Base-by-base conservation (phyloP, 2,888 invertebrate species). In the Lissonota sp. region DNA sequence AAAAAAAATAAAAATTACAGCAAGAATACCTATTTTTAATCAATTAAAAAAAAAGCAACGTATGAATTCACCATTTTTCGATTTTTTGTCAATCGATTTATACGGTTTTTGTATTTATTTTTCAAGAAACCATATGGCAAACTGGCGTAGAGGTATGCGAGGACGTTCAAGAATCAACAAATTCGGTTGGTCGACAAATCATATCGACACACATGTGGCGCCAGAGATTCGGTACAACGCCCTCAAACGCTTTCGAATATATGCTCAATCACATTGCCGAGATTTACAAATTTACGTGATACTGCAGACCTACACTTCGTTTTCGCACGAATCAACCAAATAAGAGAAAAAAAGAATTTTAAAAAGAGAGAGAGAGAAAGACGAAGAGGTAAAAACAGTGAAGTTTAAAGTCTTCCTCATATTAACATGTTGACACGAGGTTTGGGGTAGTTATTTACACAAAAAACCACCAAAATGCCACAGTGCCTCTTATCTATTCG, bases 91-190 rank as follows among this genome's bases (percentile, higher is more conserved):
- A 58, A 93, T 66, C 49, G 93, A 85, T 88, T 93, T 93, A 84
- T 26, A 26, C 26, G 26, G 26, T 26, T 26, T 26, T 26, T 26
- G 49, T 44, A 37, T 14, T 49, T 67, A 66, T 66, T 93, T 94
- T 93, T 90, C 90, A 91, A 90, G 94, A 94, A 84, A 94, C 95
- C 0, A 94, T 96, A 83, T 96, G 96, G 96, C 94, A 94, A n/a
- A 94, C 94, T 49, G 95, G 95, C 5, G 90, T 95, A n/a, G 90
- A 93, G 10, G 91, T 95, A 37, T 95, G 96, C 88, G 93, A 94
- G 79, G 93, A 93, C 82, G 92, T 94, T 53, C 94, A 94, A 87
- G 93, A 93, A 73, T 87, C 91, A 40, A 91, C 90, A 1, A 89
- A 89, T 26, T 84, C 88, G 5, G 85, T 89, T 66, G 92, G 92